Base-by-base conservation (phyloP, 2,888 invertebrate species). In the Torymus auratus region DNA sequence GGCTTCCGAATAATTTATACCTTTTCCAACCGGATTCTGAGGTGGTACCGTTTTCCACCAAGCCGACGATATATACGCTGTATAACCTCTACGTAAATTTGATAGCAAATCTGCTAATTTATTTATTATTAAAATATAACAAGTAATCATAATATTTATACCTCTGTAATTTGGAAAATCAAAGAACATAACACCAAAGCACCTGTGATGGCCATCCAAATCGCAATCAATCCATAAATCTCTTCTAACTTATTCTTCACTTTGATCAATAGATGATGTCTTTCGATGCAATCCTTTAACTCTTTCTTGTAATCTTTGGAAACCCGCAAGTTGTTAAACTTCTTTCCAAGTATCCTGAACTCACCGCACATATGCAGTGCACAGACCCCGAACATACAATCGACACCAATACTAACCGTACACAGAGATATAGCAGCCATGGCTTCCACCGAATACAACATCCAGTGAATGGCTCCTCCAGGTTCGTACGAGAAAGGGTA, bases 281-380 rank as follows among this genome's bases (percentile, higher is more conserved):
- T 83, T 5, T 52, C 15, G 0, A 85, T 53, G 41, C 84, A 84
- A 7, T 81, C 78, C 15, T 50, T 64, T 13, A 86, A 67, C 2
- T 82, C n/a, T 1, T 23, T 69, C 4, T 28, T n/a, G 72, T 82
- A 81, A 62, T 80, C 70, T 0, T 80, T 61, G 0, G 60, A 5
- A 1, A 58, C 17, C 3, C 62, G 61, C 2, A 81, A 17, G 20
- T 83, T 80, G 0, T 23, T 41, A 53, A 85, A 81, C 0, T 82
- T 70, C 52, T 71, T 72, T 0, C 84, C 78, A 56, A 86, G 80
- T 14, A 78, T 81, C 2, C 85, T 83, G 13, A 88, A 67, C 28
- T 85, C 75, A 1, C 84, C 84, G 0, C 82, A 71, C 70, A 87
- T 85, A 60, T 86, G 86, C 67, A 86, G 85, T n/a, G 85, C 56